A percentile compares a stretch with the other conserved stretches of the same genome.
phyloP scores from a whole-genome alignment of 2,888 invertebrate genomes.

The Philhelius pedissequus region DNA sequence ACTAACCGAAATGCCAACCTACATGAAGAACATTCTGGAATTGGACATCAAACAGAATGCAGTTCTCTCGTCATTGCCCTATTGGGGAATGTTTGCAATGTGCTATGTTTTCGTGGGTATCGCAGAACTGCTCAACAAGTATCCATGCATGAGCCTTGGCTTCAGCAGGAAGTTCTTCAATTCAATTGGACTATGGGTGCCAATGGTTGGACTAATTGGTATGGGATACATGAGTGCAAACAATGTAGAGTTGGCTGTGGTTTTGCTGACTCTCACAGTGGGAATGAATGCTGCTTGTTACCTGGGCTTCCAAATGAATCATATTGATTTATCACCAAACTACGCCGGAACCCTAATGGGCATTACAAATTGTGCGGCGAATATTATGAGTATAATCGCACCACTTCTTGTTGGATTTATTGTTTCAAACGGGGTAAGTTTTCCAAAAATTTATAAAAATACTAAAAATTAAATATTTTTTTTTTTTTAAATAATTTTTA shows the following conservation, averaged over 20 bases:
- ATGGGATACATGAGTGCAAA: slow-evolving; percentile 80
- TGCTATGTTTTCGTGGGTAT: slow-evolving; percentile 85
- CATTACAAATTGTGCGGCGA: slow-evolving; percentile 88
- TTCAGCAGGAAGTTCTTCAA: slow-evolving; percentile 81
- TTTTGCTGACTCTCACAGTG: slow-evolving; percentile 85
- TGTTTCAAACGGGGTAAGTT: slow-evolving; percentile 84
- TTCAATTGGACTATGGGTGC: slow-evolving; percentile 83
- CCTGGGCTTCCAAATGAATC: slow-evolving; percentile 89
- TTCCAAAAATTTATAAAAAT: neutral
- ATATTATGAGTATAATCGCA: slow-evolving; percentile 88
- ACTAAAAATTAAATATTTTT: neutral
- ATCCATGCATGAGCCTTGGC: slow-evolving; percentile 73
- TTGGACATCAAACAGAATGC: slow-evolving; percentile 87
- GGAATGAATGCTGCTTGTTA: slow-evolving; percentile 88
- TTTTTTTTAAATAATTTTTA: slow-evolving; percentile 78
- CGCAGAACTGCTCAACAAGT: slow-evolving; percentile 80
- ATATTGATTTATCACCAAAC: slow-evolving; percentile 91
- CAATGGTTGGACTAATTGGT: slow-evolving; percentile 83
- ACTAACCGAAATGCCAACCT: slow-evolving; percentile 89
- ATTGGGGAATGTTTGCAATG: slow-evolving; percentile 85
- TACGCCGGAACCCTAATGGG: slow-evolving; percentile 91
- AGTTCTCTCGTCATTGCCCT: slow-evolving; percentile 85
- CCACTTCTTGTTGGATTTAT: slow-evolving; percentile 87
- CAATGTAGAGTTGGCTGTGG: slow-evolving; percentile 80
- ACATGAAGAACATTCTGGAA: slow-evolving; percentile 86